Evolutionary conservation across 2,888 invertebrate species (phyloP).

Genomic region (Digitonthophagus gazella): DNA sequence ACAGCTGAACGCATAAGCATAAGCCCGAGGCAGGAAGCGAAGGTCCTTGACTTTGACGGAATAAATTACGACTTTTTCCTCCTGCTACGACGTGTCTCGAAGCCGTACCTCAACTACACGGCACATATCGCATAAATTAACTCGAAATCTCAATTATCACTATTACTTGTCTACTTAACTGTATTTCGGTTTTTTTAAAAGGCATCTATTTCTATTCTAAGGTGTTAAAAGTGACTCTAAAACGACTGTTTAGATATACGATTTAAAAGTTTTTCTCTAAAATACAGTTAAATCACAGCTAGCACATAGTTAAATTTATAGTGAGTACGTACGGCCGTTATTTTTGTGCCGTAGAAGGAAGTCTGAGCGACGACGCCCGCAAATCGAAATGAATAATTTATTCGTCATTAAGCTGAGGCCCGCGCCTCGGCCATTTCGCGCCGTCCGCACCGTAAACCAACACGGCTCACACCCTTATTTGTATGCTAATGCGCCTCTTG

Average conservation of each 20-base stretch:
- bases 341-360: background rate
- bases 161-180: background rate
- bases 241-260: too few relatives aligned
- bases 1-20: background rate
- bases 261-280: too few relatives aligned
- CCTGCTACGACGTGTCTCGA: background rate
- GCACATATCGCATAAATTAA: background rate
- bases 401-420: background rate
- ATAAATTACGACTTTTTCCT: constrained; percentile 6
- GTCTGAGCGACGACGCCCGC: background rate
- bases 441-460: background rate
- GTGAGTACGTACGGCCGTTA: background rate
- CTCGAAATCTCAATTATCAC: background rate
- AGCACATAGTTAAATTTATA: too few relatives aligned
- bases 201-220: too few relatives aligned
- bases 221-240: too few relatives aligned
- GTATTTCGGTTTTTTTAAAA: too few relatives aligned
- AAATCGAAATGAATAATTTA: background rate
- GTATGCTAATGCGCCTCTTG: background rate
- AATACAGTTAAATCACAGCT: too few relatives aligned
- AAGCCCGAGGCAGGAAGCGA: constrained; percentile 11
- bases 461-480: background rate
- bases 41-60: constrained; percentile 10
- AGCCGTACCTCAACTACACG: background rate
- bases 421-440: background rate